A percentile compares a stretch with the other conserved stretches of the same genome.
phyloP scores from a whole-genome alignment of 1,140 invertebrate species.

The Eumaeus atala region DNA sequence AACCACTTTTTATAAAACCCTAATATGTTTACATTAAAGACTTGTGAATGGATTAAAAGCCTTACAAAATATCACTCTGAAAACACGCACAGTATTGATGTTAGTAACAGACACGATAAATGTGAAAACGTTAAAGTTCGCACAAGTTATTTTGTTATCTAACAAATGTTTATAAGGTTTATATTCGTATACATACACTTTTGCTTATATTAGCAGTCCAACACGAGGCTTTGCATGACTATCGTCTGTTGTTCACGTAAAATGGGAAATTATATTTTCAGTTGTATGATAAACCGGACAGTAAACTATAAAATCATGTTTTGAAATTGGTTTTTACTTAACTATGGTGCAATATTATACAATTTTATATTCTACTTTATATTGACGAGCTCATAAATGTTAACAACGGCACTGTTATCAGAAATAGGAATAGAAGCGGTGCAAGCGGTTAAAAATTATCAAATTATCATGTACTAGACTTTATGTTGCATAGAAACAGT shows the following conservation, averaged over 20 bases:
- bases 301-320: constrained; percentile 14
- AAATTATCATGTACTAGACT: no score
- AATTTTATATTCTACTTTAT: constrained; percentile 4
- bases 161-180: constrained; percentile 9
- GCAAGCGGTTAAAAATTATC: no score
- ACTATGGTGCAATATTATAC: background rate
- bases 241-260: constrained; percentile 47
- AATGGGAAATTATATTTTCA: constrained; percentile 42
- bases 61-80: constrained; percentile 59
- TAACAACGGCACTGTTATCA: no score
- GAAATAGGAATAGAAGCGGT: no score
- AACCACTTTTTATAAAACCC: constrained; percentile 31
- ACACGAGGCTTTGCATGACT: constrained; percentile 37
- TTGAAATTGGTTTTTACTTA: constrained; percentile 3
- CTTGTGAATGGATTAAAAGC: constrained; percentile 61
- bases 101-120: constrained; percentile 41
- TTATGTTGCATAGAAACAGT: no score
- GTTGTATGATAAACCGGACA: constrained; percentile 30
- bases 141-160: constrained; percentile 8
- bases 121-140: constrained; percentile 19
- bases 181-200: constrained; percentile 18
- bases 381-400: no score
- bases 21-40: constrained; percentile 52
- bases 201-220: constrained; percentile 25
- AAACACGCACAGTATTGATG: constrained; percentile 60